phyloP scores from a whole-genome alignment of 92 coral and sea anemone species.

The Siderastrea siderea region DNA sequence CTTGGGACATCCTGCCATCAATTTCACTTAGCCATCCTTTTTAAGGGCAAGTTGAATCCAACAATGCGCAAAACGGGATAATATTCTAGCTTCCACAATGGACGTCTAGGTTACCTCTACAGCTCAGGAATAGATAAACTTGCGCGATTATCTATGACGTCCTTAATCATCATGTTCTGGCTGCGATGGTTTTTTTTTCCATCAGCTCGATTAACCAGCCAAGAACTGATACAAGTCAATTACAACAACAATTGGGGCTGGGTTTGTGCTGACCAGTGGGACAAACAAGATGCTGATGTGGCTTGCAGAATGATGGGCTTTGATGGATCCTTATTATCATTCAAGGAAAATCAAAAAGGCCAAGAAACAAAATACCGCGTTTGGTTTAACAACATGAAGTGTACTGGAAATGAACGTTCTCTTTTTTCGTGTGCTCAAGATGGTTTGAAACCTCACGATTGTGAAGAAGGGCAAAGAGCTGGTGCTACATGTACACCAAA shows the following conservation, averaged over 20 bases:
- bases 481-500: neutral
- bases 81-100: too few relatives aligned
- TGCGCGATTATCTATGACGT: too few relatives aligned
- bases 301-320: neutral
- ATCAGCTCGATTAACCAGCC: neutral
- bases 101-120: too few relatives aligned
- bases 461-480: neutral
- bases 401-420: neutral
- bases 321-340: neutral
- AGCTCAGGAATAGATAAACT: too few relatives aligned
- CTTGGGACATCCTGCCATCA: too few relatives aligned
- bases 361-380: neutral
- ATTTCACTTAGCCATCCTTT: too few relatives aligned
- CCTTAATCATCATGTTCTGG: too few relatives aligned
- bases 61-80: too few relatives aligned
- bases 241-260: slow-evolving; percentile 17
- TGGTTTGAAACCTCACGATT: neutral
- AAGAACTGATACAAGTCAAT: neutral
- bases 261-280: neutral
- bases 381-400: slow-evolving; percentile 1
- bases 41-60: too few relatives aligned
- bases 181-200: too few relatives aligned
- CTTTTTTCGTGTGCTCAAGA: neutral
- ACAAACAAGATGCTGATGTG: slow-evolving; percentile 11
- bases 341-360: neutral